Evolutionary conservation across 2,888 invertebrate genomes (phyloP).

Genomic region (Alviniconcha strummeri): DNA sequence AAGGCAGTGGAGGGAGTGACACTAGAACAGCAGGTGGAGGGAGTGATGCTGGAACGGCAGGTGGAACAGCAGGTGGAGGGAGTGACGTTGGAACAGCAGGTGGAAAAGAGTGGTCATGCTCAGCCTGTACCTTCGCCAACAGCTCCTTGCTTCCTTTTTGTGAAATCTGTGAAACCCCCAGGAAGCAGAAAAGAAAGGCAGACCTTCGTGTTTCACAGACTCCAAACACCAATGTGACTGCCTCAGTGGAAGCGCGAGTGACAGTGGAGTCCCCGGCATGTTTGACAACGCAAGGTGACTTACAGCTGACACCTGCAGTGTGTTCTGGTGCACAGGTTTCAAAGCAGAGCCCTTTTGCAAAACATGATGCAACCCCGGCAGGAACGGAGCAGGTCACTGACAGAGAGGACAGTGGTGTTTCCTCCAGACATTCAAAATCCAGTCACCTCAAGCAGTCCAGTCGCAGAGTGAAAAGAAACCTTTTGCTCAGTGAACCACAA

Average conservation of each 20-base stretch:
- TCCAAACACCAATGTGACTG: not conserved
- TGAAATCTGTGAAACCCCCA: conserved; percentile 66
- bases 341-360: not conserved
- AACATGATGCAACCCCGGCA: not conserved
- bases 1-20: too few species aligned
- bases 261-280: not conserved
- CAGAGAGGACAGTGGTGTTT: not conserved
- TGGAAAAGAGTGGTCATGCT: conserved; percentile 57
- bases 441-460: not conserved
- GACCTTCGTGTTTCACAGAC: not conserved
- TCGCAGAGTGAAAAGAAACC: conserved; percentile 6
- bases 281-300: not conserved
- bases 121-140: conserved; percentile 65
- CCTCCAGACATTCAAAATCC: not conserved
- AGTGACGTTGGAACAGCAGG: too few species aligned
- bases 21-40: too few species aligned
- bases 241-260: not conserved
- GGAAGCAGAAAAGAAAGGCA: conserved; percentile 35
- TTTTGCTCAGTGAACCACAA: not conserved
- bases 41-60: too few species aligned
- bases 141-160: conserved; percentile 56
- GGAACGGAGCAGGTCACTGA: too few species aligned
- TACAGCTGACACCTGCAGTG: not conserved
- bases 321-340: conserved; percentile 3
- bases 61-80: too few species aligned